Evolutionary conservation across 2,888 invertebrate species (phyloP).

Genomic region (Oxycera nigricornis): DNA sequence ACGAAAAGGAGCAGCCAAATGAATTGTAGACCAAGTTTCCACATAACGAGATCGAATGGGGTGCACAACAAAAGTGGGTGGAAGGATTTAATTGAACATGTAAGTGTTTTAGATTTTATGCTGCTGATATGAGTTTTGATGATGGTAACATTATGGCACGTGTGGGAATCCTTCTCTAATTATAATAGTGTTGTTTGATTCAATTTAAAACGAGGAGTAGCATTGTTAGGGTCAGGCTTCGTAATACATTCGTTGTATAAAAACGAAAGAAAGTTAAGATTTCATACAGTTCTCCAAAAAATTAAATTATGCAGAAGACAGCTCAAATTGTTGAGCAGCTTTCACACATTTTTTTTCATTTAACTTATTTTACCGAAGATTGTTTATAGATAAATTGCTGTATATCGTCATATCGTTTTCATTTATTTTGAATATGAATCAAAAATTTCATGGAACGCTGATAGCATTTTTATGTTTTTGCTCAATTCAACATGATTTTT

Average conservation of each 20-base stretch:
- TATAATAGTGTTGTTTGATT: constrained; percentile 41
- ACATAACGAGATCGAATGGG: background rate
- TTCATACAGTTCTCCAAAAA: no score
- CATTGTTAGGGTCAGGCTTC: constrained; percentile 5
- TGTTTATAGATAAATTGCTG: no score
- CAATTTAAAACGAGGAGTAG: constrained; percentile 33
- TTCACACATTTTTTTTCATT: no score
- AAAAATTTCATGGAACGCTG: no score
- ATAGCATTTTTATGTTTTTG: no score
- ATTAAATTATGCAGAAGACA: background rate
- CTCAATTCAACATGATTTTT: no score
- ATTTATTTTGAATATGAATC: no score
- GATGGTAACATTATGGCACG: constrained; percentile 40
- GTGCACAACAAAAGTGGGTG: background rate
- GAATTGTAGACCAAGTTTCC: background rate
- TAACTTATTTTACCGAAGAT: no score
- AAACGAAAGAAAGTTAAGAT: background rate
- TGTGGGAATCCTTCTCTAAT: constrained; percentile 38
- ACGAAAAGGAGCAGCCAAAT: background rate
- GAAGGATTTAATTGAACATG: background rate
- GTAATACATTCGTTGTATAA: background rate
- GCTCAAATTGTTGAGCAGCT: no score
- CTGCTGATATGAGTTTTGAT: background rate
- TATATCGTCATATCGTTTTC: no score
- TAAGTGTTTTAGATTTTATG: constrained; percentile 28